These are phyloP conservation scores for Botia kubotai DNA, from an alignment of 2,797 vertebrate genomes.

Conservation along the genomic window DNA sequence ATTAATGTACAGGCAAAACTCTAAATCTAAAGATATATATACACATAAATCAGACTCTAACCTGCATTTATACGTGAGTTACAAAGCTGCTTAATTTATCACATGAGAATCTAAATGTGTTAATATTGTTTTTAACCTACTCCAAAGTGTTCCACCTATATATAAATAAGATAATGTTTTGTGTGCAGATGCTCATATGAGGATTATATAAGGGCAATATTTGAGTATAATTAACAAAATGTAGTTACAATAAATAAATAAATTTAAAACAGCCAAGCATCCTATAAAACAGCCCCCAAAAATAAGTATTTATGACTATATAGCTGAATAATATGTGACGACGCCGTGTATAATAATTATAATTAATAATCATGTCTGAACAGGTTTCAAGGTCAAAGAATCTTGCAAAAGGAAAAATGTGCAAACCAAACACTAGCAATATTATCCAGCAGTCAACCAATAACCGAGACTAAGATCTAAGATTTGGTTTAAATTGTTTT, in stretches of 20 bases:
- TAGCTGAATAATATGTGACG: background rate
- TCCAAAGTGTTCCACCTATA: conserved; percentile 57
- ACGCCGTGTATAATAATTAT: conserved; percentile 7
- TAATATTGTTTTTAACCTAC: background rate
- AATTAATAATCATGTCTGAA: background rate
- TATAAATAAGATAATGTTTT: conserved; percentile 69
- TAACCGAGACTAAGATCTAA: background rate
- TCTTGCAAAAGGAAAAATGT: background rate
- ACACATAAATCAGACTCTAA: conserved; percentile 33
- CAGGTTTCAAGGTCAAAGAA: background rate
- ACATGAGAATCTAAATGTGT: conserved; percentile 40
- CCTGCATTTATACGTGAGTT: conserved; percentile 58
- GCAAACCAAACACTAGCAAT: background rate
- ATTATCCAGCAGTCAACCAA: background rate
- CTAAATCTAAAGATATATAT: conserved; percentile 14
- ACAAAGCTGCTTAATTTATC: conserved; percentile 30
- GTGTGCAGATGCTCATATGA: conserved; percentile 63
- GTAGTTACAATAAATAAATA: conserved; percentile 55
- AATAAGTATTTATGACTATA: background rate
- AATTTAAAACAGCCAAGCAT: conserved; percentile 33
- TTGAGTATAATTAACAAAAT: conserved; percentile 62
- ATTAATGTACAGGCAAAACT: conserved; percentile 50
- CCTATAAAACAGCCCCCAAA: conserved; percentile 22
- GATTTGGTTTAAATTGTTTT: background rate
- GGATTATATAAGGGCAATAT: conserved; percentile 4